Percentiles rank a stretch among this genome's conserved stretches.
Conservation (phyloP, 2,797 vertebrate species). For the Bovichtus variegatus region DNA sequence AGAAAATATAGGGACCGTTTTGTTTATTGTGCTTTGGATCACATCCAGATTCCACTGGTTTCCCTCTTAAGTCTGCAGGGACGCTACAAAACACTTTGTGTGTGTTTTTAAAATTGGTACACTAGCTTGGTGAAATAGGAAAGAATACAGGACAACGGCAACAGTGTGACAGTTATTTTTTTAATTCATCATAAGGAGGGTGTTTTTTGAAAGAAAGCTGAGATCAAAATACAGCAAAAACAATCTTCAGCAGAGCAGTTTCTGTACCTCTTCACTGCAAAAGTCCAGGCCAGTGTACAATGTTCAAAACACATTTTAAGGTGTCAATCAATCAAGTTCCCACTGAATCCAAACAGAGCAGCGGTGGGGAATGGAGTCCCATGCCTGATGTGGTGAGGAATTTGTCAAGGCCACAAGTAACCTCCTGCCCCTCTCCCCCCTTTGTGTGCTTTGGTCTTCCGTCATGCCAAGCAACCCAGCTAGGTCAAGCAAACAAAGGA, state of each 20-base stretch:
- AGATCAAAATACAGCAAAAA: constrained; percentile 7
- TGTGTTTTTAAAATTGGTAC: constrained; percentile 12
- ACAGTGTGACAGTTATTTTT: neutral
- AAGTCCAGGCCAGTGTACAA: neutral
- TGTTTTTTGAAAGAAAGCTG: constrained; percentile 1
- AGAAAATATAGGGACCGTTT: constrained; percentile 29
- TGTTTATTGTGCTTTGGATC: constrained; percentile 56
- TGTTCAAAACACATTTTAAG: constrained; percentile 2
- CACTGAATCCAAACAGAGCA: constrained; percentile 40
- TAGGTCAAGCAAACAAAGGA: constrained; percentile 69
- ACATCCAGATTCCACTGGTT: constrained; percentile 59
- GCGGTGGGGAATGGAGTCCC: constrained; percentile 13
- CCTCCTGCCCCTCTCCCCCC: neutral
- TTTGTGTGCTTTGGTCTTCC: constrained; percentile 40
- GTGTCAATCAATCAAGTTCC: constrained; percentile 30
- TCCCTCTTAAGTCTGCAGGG: constrained; percentile 40
- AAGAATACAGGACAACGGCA: neutral
- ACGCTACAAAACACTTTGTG: constrained; percentile 12
- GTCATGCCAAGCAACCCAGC: constrained; percentile 33
- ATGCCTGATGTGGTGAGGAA: constrained; percentile 46
- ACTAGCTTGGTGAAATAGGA: neutral
- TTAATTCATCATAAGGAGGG: neutral
- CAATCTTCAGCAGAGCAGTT: constrained; percentile 1
- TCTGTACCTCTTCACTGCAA: neutral
- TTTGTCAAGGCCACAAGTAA: constrained; percentile 49